These are phyloP conservation scores for Ephydatia muelleri DNA, from an alignment of 37 sponge, comb jelly and placozoan genomes.

Conservation along the genomic window DNA sequence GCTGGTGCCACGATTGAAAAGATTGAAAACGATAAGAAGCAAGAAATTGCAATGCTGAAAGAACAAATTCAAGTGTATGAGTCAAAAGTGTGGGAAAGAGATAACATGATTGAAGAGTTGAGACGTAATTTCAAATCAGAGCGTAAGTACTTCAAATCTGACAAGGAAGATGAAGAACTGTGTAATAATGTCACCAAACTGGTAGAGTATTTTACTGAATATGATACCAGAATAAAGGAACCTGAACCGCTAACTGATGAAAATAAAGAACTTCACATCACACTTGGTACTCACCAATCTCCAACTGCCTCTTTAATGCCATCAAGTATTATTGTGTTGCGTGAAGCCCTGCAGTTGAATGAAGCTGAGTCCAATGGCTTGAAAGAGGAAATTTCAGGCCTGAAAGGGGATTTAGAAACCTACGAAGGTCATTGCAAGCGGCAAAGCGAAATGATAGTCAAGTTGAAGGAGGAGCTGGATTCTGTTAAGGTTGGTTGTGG, in stretches of 20 bases:
- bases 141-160: neutral
- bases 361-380: neutral
- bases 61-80: neutral
- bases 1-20: neutral
- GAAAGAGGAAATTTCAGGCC: neutral
- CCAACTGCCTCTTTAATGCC: neutral
- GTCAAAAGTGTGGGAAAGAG: neutral
- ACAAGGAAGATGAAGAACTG: neutral
- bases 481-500: neutral
- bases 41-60: neutral
- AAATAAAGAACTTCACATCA: neutral
- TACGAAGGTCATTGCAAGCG: neutral
- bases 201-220: neutral
- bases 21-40: neutral
- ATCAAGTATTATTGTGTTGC: neutral
- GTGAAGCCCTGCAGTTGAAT: neutral
- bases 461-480: neutral
- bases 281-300: neutral
- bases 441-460: neutral
- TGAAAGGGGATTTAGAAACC: neutral
- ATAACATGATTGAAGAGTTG: neutral
- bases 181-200: neutral
- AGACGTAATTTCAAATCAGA: neutral
- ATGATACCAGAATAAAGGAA: neutral
- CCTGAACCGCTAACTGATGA: neutral